Conservation (phyloP, 2,797 vertebrate genomes). For the Syngnathus acus region DNA sequence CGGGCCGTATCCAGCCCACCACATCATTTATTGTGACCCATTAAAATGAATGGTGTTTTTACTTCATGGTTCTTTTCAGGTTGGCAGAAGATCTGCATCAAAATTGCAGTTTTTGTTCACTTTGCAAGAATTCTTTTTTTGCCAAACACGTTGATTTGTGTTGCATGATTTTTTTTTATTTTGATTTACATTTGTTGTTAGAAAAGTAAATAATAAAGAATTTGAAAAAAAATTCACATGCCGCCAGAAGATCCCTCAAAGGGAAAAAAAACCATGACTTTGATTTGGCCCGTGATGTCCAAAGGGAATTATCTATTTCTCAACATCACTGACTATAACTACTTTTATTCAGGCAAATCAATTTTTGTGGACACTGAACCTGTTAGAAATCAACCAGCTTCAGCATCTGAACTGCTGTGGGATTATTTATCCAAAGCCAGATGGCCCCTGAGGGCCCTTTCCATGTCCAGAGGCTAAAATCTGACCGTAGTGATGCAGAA, state of each 20-base stretch:
- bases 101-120: not conserved
- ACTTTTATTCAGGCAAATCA: not conserved
- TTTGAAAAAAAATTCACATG: too few relatives aligned
- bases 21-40: not conserved
- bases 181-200: not conserved
- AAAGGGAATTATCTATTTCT: not conserved
- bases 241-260: too few relatives aligned
- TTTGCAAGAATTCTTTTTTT: not conserved
- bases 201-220: not conserved
- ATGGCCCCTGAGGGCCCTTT: constrained; percentile 36
- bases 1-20: too few relatives aligned
- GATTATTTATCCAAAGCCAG: constrained; percentile 31
- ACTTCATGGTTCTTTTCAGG: not conserved
- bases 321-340: not conserved
- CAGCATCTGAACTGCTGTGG: constrained; percentile 4
- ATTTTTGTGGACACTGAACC: not conserved
- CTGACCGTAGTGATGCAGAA: constrained; percentile 33
- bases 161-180: not conserved
- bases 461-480: constrained; percentile 38
- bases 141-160: not conserved
- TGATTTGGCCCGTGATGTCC: too few relatives aligned
- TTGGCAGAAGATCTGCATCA: not conserved
- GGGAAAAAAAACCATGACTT: too few relatives aligned
- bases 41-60: not conserved
- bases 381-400: not conserved